A percentile compares a stretch with the other conserved stretches of the same genome.
Evolutionary conservation across 2,888 invertebrate genomes (phyloP).

Genomic region (Stenodera caucasica): DNA sequence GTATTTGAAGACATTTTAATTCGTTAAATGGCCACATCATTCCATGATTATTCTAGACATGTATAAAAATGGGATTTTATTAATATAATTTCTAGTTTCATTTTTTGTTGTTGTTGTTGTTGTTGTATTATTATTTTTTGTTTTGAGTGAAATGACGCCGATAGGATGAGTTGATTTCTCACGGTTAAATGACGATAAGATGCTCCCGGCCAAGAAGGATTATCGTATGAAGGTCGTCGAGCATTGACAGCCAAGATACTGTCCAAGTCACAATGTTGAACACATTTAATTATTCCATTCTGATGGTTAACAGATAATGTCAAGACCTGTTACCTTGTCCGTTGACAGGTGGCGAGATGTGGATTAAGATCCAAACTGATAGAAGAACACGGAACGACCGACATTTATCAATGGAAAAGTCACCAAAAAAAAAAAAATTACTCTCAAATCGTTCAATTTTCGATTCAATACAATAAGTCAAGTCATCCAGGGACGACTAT

Average conservation of each 20-base stretch:
- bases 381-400: not conserved
- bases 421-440: not conserved
- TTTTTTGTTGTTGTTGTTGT: too few relatives aligned
- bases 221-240: conserved; percentile 23
- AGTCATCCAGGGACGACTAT: not conserved
- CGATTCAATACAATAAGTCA: too few relatives aligned
- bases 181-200: conserved; percentile 22
- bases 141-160: not conserved
- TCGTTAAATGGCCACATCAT: conserved; percentile 32
- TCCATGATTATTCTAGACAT: conserved; percentile 15
- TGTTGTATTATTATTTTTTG: too few relatives aligned
- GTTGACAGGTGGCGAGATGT: conserved; percentile 42
- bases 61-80: too few relatives aligned
- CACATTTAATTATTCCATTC: conserved; percentile 42
- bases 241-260: conserved; percentile 32
- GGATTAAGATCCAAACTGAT: conserved; percentile 29
- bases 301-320: conserved; percentile 40
- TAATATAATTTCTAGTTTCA: too few relatives aligned
- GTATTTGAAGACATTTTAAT: conserved; percentile 47
- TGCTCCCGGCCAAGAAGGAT: conserved; percentile 10
- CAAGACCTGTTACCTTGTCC: conserved; percentile 37
- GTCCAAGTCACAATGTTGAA: conserved; percentile 36
- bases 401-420: too few relatives aligned
- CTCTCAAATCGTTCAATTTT: too few relatives aligned
- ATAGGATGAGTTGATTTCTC: conserved; percentile 27